A percentile compares a stretch with the other conserved stretches of the same genome.
These are phyloP conservation scores for Zootoca vivipara DNA, from an alignment of 2,113 vertebrate genomes.

Conservation along the genomic window DNA sequence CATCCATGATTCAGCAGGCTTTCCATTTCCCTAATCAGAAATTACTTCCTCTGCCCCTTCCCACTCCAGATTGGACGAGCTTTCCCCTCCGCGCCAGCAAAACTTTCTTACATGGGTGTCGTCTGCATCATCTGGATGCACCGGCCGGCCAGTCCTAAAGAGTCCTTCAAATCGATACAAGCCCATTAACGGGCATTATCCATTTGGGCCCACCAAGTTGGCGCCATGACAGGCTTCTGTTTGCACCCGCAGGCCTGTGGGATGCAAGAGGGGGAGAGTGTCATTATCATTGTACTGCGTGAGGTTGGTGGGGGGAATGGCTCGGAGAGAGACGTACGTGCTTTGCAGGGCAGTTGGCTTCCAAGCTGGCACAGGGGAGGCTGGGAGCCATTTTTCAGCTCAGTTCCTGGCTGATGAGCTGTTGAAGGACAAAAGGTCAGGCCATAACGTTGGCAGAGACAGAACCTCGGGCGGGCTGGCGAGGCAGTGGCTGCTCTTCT, in stretches of 20 bases:
- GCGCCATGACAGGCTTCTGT: background rate
- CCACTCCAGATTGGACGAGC: background rate
- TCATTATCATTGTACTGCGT: background rate
- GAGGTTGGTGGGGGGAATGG: too few relatives aligned
- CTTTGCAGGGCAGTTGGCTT: background rate
- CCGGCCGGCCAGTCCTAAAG: background rate
- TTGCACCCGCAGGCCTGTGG: background rate
- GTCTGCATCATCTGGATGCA: background rate
- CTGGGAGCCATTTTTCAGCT: constrained; percentile 9
- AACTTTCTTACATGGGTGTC: background rate
- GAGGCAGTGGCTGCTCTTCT: too few relatives aligned
- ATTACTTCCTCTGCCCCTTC: too few relatives aligned
- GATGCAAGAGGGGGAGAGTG: background rate
- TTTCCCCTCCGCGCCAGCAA: background rate
- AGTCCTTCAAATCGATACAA: background rate
- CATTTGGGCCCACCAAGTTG: background rate
- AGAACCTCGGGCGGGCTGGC: background rate
- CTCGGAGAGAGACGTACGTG: background rate
- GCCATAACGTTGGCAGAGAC: constrained; percentile 1
- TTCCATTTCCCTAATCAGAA: background rate
- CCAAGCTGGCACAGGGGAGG: background rate
- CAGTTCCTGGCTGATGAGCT: constrained; percentile 19
- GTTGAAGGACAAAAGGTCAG: constrained; percentile 32
- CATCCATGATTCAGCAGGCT: background rate
- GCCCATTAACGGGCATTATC: background rate